Conservation (phyloP, 2,888 invertebrate species). For the Drosophila mimica region DNA sequence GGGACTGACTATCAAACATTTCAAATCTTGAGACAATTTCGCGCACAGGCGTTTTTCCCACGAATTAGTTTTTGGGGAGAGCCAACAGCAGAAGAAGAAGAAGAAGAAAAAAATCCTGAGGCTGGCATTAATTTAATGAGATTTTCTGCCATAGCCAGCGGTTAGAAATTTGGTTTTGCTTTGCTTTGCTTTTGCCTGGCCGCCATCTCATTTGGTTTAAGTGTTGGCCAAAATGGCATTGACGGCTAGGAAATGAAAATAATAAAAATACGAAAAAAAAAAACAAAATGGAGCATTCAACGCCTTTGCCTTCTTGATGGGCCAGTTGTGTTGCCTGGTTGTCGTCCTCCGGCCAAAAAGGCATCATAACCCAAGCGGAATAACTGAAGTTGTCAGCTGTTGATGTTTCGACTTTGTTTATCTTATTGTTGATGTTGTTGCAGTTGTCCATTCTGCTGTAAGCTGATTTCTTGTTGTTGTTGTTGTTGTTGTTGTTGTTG, state of each 20-base stretch:
- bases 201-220: conserved; percentile 66
- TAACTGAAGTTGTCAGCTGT: conserved; percentile 75
- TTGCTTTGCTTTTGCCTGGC: conserved; percentile 30
- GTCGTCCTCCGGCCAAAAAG: conserved; percentile 49
- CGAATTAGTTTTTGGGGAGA: conserved; percentile 56
- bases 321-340: conserved; percentile 45
- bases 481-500: conserved; percentile 29
- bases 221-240: conserved; percentile 60
- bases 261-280: background rate
- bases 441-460: conserved; percentile 25
- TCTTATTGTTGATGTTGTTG: conserved; percentile 36
- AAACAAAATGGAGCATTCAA: conserved; percentile 43
- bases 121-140: conserved; percentile 80
- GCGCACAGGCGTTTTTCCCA: conserved; percentile 47
- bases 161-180: conserved; percentile 43
- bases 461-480: conserved; percentile 35
- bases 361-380: conserved; percentile 69
- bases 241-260: conserved; percentile 55
- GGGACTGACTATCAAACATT: conserved; percentile 56
- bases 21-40: conserved; percentile 62
- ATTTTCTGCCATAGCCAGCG: conserved; percentile 58
- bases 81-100: conserved; percentile 7
- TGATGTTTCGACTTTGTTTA: conserved; percentile 59
- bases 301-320: conserved; percentile 56
- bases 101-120: conserved; percentile 59